Base-by-base conservation (phyloP, 2,797 vertebrate species). In the Sphaeramia orbicularis region DNA sequence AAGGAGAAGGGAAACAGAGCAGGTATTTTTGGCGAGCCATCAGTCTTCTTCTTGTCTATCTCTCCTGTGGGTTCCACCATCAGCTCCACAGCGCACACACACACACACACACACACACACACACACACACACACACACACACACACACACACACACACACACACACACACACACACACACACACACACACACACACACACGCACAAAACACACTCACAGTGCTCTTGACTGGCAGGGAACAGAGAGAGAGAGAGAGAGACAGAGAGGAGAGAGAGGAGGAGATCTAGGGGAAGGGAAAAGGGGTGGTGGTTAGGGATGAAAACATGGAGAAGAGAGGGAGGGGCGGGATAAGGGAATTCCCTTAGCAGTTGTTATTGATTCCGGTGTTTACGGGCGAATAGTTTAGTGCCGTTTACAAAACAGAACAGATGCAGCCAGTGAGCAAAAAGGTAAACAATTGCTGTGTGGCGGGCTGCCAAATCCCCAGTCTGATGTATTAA, bases 391-490 rank as follows among this genome's bases (percentile, higher is more conserved):
- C 93, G 60, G 82, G 95, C 94, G 92, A 94, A 95, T 96, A 97
- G 96, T 96, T 97, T 97, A 98, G 95, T 96, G 94, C 94, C 93
- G 93, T 97, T 98, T 97, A 97, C 96, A 96, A 97, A 97, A 96
- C 95, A 95, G 96, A 98, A 96, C 96, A 98, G 97, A 98, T 97
- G 97, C 95, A 97, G 96, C 96, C 95, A 92, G 95, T 95, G 96
- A 95, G 96, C 95, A 96, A 96, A 98, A 98, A 98, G 95, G 96
- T 99, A 99, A 99, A 98, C 96, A 99, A 98, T 97, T 96, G 96
- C 95, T 96, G 93, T 95, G 91, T 97, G 97, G 97, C 96, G 91
- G 90, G 87, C 94, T 96, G 96, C 96, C 97, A 99, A 96, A 94
- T 94, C 94, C 94, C 93, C 91, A 95, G 94, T 93, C 91, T 94